Conservation (phyloP, 2,888 invertebrate species). For the Aphrophora alni region DNA sequence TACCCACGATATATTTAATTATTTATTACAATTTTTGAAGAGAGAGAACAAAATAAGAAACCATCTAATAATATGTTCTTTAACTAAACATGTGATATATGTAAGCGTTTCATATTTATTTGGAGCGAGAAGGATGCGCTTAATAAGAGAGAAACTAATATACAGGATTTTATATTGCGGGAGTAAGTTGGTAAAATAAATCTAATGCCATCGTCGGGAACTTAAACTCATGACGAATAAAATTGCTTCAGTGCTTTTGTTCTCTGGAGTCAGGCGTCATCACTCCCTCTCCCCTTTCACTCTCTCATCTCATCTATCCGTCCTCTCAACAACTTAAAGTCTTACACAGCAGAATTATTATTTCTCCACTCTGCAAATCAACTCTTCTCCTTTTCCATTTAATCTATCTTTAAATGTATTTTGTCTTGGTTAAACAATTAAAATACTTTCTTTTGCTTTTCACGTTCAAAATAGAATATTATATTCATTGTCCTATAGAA, state of each 20-base stretch:
- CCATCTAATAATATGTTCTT: too few relatives aligned
- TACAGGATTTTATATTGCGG: too few relatives aligned
- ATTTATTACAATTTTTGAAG: too few relatives aligned
- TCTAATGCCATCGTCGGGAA: background rate
- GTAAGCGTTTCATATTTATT: too few relatives aligned
- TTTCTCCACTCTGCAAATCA: background rate
- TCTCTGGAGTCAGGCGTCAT: background rate
- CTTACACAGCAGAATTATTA: constrained; percentile 4
- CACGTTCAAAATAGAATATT: background rate
- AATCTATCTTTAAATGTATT: background rate
- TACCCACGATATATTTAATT: too few relatives aligned
- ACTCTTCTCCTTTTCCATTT: background rate
- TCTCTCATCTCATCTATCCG: too few relatives aligned
- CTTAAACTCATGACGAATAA: background rate
- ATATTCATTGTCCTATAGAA: background rate
- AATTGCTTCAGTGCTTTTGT: background rate
- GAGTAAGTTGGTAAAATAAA: background rate
- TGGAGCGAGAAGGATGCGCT: too few relatives aligned
- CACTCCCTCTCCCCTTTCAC: background rate
- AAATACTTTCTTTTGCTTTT: background rate
- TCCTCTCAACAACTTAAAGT: background rate
- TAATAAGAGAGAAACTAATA: too few relatives aligned
- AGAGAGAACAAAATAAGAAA: too few relatives aligned
- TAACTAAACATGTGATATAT: too few relatives aligned
- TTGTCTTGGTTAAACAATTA: background rate